Conservation (phyloP, 1,140 invertebrate species). For the Cryptotermes secundus region DNA sequence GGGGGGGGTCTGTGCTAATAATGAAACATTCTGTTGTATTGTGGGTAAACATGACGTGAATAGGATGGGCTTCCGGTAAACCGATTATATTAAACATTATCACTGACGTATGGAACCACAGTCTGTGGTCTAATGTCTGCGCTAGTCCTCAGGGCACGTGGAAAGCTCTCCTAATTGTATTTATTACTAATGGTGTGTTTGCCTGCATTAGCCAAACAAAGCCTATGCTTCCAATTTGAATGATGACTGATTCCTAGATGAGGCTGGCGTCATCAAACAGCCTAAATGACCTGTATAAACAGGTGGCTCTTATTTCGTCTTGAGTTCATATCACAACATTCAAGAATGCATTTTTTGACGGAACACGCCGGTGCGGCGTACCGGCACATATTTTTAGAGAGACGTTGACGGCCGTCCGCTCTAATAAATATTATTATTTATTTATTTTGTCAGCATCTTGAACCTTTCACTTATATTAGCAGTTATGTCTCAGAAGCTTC, state of each 20-base stretch:
- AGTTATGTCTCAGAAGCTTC: too few species aligned
- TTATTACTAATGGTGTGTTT: background rate
- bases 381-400: too few species aligned
- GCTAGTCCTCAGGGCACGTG: background rate
- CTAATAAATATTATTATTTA: too few species aligned
- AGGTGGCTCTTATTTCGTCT: background rate
- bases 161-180: background rate
- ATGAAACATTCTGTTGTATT: slow-evolving; percentile 17
- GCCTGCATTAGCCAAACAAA: background rate
- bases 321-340: too few species aligned
- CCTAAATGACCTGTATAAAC: background rate
- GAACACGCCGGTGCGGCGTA: too few species aligned
- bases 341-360: too few species aligned
- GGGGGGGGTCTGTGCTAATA: background rate
- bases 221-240: background rate
- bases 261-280: background rate
- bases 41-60: slow-evolving; percentile 11
- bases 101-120: background rate
- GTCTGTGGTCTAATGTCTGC: background rate
- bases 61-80: background rate
- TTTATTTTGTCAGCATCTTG: too few species aligned
- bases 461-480: too few species aligned
- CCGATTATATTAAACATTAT: slow-evolving; percentile 20
- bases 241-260: background rate
- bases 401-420: too few species aligned